phyloP scores from a whole-genome alignment of 2,113 vertebrate genomes.

The Hemiscyllium ocellatum region DNA sequence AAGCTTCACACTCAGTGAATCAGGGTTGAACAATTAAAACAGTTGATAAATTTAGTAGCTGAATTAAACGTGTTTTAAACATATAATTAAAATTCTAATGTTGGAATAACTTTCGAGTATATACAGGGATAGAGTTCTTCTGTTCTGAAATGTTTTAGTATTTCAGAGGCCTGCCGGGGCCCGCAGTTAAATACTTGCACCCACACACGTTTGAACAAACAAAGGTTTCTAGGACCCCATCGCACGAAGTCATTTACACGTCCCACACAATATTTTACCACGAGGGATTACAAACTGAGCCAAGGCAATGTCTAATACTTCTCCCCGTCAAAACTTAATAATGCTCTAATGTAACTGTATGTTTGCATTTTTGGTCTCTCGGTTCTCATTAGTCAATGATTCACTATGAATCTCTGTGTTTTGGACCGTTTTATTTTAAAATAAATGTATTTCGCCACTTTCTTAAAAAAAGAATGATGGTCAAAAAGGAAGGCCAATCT shows the following conservation, averaged over 20 bases:
- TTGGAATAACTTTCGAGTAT: not conserved
- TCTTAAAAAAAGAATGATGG: not conserved
- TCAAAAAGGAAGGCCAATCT: conserved; percentile 25
- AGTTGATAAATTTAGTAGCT: not conserved
- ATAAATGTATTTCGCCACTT: not conserved
- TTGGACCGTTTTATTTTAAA: not conserved
- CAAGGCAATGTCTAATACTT: not conserved
- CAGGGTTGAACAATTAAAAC: not conserved
- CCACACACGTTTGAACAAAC: conserved; percentile 69
- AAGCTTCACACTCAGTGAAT: not conserved
- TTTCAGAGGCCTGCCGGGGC: not conserved
- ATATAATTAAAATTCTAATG: not conserved
- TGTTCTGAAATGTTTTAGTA: not conserved
- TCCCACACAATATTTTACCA: not conserved
- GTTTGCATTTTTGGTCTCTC: not conserved
- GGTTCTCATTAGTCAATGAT: not conserved
- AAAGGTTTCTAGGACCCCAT: conserved; percentile 59
- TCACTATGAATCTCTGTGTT: not conserved
- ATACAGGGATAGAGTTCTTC: not conserved
- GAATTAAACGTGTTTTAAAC: not conserved
- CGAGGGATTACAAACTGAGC: not conserved
- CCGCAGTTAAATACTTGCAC: conserved; percentile 52
- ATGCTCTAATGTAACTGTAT: not conserved
- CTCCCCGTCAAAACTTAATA: not conserved
- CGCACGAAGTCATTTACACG: not conserved